Evolutionary conservation across 2,797 vertebrate genomes (phyloP).

Genomic region (Rhabdomys pumilio): DNA sequence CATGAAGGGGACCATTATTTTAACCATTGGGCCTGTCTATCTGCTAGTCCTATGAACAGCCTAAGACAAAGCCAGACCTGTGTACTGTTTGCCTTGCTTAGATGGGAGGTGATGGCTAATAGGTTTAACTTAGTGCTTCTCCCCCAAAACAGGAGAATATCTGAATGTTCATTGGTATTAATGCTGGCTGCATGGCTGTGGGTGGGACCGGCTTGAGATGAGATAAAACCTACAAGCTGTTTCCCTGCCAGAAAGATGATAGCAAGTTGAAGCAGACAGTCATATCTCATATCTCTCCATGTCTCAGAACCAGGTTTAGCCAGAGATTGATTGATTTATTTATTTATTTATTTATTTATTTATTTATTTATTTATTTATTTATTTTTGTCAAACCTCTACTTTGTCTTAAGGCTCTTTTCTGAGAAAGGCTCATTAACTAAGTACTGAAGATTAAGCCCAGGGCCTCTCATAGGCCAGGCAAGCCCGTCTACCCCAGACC

Average conservation of each 20-base stretch:
- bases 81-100: not conserved
- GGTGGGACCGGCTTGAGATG: not conserved
- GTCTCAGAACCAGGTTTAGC: not conserved
- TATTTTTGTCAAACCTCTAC: not conserved
- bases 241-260: not conserved
- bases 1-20: not conserved
- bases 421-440: not conserved
- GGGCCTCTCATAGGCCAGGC: not conserved
- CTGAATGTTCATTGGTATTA: not conserved
- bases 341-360: not conserved
- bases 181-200: not conserved
- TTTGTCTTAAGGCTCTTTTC: not conserved
- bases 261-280: not conserved
- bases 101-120: not conserved
- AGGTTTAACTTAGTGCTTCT: not conserved
- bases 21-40: not conserved
- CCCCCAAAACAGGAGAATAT: not conserved
- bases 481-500: not conserved
- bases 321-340: not conserved
- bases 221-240: not conserved
- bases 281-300: not conserved
- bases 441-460: not conserved
- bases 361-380: not conserved
- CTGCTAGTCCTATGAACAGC: not conserved
- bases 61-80: slow-evolving; percentile 29